These are phyloP conservation scores for Labroides dimidiatus DNA, from an alignment of 2,797 vertebrate species.

Conservation along the genomic window DNA sequence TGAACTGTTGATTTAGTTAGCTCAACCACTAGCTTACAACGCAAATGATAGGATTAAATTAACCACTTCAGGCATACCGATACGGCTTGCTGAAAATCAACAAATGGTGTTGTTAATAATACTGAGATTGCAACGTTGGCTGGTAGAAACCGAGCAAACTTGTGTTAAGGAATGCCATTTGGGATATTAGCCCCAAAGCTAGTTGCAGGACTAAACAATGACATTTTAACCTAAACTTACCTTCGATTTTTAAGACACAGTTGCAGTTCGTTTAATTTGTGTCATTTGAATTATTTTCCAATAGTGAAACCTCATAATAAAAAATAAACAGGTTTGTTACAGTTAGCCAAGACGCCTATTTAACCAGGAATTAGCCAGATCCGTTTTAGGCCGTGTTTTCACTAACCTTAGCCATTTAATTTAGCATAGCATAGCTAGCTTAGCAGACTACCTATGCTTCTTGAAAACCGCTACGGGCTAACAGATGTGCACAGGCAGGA, in stretches of 20 bases:
- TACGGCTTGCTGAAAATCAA: accelerated
- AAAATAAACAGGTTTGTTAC: accelerated
- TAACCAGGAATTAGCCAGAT: constrained; percentile 35
- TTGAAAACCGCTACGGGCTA: constrained; percentile 53
- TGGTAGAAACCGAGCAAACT: constrained; percentile 30
- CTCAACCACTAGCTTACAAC: background rate
- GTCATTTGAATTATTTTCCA: accelerated
- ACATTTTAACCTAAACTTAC: background rate
- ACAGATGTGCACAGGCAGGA: constrained; percentile 50
- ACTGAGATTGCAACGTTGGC: background rate
- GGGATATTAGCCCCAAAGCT: constrained; percentile 33
- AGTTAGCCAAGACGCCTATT: background rate
- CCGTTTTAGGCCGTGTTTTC: constrained; percentile 65
- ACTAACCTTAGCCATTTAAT: constrained; percentile 35
- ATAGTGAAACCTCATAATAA: accelerated
- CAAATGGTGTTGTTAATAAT: background rate
- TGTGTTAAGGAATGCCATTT: constrained; percentile 59
- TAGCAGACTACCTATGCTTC: constrained; percentile 43
- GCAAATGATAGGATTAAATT: background rate
- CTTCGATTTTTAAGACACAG: no score
- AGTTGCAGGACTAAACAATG: constrained; percentile 2
- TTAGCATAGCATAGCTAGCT: constrained; percentile 63
- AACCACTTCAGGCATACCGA: accelerated
- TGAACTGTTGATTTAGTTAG: background rate
- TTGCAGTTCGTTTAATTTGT: no score